These are phyloP conservation scores for Pterocles orientalis DNA, from an alignment of 2,113 vertebrate genomes.

Conservation along the genomic window DNA sequence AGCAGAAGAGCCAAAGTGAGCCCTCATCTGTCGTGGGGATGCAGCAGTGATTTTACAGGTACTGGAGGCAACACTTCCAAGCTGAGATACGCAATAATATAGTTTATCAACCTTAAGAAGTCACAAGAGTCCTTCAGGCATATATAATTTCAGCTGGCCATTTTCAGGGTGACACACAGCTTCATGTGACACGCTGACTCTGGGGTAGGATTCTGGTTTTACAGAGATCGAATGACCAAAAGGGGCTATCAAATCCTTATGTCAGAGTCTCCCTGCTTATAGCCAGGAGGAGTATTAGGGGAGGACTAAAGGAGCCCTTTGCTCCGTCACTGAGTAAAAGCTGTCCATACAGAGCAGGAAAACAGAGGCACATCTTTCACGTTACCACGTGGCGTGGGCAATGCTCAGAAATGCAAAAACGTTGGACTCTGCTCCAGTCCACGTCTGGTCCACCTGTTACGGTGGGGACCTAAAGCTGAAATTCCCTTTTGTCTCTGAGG, in stretches of 20 bases:
- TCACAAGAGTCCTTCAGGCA: not conserved
- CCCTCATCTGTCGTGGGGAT: accelerated
- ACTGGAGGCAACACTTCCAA: not conserved
- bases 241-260: not conserved
- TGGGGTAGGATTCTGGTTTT: accelerated
- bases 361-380: too few relatives aligned
- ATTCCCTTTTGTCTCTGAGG: not conserved
- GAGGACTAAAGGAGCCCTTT: not conserved
- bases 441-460: accelerated
- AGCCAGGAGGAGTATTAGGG: not conserved
- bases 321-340: not conserved
- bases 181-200: too few relatives aligned
- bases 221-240: not conserved
- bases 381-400: not conserved
- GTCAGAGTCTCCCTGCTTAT: not conserved
- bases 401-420: not conserved
- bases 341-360: not conserved
- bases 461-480: not conserved
- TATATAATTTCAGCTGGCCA: not conserved
- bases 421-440: not conserved
- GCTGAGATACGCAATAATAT: not conserved
- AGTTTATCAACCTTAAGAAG: not conserved
- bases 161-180: not conserved
- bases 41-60: not conserved
- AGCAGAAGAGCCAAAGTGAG: not conserved